These are phyloP conservation scores for Aythya fuligula DNA, from an alignment of 2,797 vertebrate genomes.

Conservation along the genomic window DNA sequence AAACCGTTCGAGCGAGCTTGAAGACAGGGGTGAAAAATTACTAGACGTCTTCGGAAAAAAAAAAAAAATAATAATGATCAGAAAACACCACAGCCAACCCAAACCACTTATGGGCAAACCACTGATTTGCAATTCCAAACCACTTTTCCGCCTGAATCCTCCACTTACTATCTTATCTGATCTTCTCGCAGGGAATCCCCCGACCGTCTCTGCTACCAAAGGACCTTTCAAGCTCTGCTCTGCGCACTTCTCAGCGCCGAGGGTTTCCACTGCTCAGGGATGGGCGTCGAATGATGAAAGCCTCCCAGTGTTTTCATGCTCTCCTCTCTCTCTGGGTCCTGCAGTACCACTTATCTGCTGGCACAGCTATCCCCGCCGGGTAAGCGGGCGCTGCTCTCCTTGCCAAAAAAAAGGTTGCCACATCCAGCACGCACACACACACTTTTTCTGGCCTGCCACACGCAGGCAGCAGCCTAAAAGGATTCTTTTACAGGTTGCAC, in stretches of 20 bases:
- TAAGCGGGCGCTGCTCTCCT: background rate
- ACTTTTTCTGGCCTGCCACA: background rate
- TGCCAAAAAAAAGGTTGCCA: background rate
- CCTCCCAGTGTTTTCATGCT: background rate
- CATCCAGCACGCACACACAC: background rate
- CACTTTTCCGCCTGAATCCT: slow-evolving; percentile 59
- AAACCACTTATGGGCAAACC: slow-evolving; percentile 64
- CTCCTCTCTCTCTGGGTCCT: background rate
- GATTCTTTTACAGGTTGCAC: background rate
- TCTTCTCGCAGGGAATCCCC: slow-evolving; percentile 65
- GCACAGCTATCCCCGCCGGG: background rate
- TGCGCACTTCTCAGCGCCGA: background rate
- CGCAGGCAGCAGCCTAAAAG: background rate
- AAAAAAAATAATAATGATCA: background rate
- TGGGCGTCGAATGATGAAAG: background rate
- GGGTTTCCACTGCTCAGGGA: background rate
- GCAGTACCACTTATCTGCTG: background rate
- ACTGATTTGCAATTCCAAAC: slow-evolving; percentile 71
- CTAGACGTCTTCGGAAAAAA: background rate
- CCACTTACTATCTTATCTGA: slow-evolving; percentile 67
- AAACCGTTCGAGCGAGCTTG: background rate
- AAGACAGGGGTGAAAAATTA: background rate
- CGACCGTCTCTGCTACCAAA: background rate
- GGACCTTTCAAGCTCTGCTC: slow-evolving; percentile 7
- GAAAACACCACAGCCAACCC: slow-evolving; percentile 49